phyloP scores from a whole-genome alignment of 2,113 vertebrate species.

The Pithys albifrons region DNA sequence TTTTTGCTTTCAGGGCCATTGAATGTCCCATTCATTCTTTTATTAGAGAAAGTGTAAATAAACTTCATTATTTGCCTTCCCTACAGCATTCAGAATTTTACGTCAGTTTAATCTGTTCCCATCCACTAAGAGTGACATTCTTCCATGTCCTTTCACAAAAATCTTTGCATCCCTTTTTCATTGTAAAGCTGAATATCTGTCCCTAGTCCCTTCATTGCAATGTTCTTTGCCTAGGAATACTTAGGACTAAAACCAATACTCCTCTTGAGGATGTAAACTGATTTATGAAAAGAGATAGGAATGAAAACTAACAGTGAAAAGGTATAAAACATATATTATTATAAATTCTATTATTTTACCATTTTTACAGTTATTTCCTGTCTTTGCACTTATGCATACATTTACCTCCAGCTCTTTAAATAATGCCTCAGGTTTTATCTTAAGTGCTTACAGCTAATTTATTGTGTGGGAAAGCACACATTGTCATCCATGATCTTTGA shows the following conservation, averaged over 20 bases:
- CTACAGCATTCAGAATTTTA: background rate
- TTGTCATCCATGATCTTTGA: background rate
- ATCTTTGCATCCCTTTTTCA: background rate
- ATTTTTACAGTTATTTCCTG: background rate
- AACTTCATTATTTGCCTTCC: slow-evolving; percentile 19
- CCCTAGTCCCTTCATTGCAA: background rate
- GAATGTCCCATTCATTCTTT: slow-evolving; percentile 10
- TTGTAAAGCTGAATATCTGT: background rate
- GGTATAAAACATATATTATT: background rate
- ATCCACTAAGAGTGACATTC: background rate
- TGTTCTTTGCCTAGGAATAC: background rate
- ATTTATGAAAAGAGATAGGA: background rate
- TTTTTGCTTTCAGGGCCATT: background rate
- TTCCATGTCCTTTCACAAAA: background rate
- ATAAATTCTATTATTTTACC: background rate
- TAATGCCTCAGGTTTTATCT: background rate
- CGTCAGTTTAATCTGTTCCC: background rate
- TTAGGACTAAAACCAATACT: background rate
- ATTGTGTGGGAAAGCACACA: background rate
- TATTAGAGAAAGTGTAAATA: slow-evolving; percentile 33
- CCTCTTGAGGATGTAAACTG: background rate
- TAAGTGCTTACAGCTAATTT: background rate
- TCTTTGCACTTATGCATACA: background rate
- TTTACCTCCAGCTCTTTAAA: background rate
- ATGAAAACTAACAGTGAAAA: background rate